Conservation (phyloP, 2,113 vertebrate genomes). For the Oophaga pumilio region DNA sequence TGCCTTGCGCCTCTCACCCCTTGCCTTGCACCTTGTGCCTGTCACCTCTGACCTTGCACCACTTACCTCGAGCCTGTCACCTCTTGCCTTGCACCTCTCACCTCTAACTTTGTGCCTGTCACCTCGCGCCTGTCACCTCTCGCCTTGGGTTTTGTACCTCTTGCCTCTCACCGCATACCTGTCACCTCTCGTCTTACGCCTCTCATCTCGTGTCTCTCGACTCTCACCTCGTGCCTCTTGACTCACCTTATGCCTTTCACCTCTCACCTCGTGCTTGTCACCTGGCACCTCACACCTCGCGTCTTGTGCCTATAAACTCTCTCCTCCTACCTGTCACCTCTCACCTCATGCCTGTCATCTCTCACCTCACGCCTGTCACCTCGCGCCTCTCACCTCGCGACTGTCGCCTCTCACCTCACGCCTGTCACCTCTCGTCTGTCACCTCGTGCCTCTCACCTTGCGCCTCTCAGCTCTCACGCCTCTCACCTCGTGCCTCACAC, state of each 20-base stretch:
- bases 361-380: background rate
- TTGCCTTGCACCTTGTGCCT: background rate
- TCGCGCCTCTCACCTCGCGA: background rate
- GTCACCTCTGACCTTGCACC: background rate
- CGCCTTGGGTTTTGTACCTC: too few relatives aligned
- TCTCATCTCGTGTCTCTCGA: background rate
- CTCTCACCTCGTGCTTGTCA: background rate
- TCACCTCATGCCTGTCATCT: too few relatives aligned
- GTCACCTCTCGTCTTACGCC: background rate
- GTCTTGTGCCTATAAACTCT: background rate
- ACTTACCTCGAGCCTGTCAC: background rate
- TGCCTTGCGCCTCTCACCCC: background rate
- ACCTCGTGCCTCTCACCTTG: background rate
- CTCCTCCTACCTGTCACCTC: background rate
- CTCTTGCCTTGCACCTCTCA: background rate
- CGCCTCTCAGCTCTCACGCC: background rate
- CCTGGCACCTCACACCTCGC: background rate
- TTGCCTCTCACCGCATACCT: background rate
- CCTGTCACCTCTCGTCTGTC: background rate
- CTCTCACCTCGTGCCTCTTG: background rate
- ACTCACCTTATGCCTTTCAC: too few relatives aligned
- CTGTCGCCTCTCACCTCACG: background rate
- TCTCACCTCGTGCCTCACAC: background rate
- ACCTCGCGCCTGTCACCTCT: too few relatives aligned
- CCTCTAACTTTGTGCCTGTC: background rate